A percentile compares a stretch with the other conserved stretches of the same genome.
Conservation (phyloP, 2,113 vertebrate genomes). For the Ornithorhynchus anatinus region DNA sequence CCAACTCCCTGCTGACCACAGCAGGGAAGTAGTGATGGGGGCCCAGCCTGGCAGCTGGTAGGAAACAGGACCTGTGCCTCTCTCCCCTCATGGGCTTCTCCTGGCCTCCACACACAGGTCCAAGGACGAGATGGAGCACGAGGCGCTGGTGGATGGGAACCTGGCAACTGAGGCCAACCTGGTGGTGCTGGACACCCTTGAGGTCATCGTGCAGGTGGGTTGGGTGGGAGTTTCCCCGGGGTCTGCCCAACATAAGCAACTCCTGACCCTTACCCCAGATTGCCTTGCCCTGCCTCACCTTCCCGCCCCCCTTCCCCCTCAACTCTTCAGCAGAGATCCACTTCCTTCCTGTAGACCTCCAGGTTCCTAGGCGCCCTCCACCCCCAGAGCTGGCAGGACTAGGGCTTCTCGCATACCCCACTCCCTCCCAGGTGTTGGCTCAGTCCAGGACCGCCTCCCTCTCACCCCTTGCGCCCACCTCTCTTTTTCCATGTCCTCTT, state of each 20-base stretch:
- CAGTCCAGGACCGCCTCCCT: background rate
- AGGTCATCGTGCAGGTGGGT: slow-evolving; percentile 88
- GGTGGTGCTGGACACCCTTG: slow-evolving; percentile 86
- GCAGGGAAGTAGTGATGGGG: too few relatives aligned
- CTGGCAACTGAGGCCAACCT: slow-evolving; percentile 86
- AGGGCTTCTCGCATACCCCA: too few relatives aligned
- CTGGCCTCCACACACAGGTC: slow-evolving; percentile 65
- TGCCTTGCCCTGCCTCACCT: background rate
- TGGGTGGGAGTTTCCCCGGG: background rate
- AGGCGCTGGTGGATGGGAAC: slow-evolving; percentile 89
- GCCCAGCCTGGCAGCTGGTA: too few relatives aligned
- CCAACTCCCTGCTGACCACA: too few relatives aligned
- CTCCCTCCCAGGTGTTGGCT: too few relatives aligned
- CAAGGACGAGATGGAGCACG: slow-evolving; percentile 87
- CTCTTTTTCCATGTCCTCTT: background rate
- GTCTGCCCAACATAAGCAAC: too few relatives aligned
- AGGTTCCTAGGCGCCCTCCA: too few relatives aligned
- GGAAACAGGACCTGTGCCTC: too few relatives aligned
- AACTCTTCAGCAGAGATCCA: background rate
- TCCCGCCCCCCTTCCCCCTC: background rate
- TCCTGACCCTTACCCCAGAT: background rate
- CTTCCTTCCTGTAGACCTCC: too few relatives aligned
- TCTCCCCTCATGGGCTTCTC: too few relatives aligned
- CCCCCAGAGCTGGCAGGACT: too few relatives aligned
- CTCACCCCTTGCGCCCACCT: too few relatives aligned